Evolutionary conservation across 1,140 invertebrate species (phyloP).

Genomic region (Listronotus oregonensis): DNA sequence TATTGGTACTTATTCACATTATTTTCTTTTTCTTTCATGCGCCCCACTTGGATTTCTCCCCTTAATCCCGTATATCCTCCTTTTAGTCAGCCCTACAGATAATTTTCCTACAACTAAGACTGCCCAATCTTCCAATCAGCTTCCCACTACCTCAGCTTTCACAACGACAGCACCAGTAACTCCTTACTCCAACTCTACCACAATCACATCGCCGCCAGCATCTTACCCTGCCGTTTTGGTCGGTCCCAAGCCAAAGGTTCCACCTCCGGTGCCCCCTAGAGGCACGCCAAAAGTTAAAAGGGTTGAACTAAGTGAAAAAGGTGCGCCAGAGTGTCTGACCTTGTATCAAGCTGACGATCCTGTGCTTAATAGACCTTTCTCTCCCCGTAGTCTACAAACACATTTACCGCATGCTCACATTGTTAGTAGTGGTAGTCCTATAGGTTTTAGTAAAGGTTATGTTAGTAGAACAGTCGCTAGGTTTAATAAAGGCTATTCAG

Average conservation of each 20-base stretch:
- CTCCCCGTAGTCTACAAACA: background rate
- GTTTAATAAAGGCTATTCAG: slow-evolving; percentile 14
- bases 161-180: slow-evolving; percentile 47
- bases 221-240: slow-evolving; percentile 60
- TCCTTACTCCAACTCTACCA: slow-evolving; percentile 57
- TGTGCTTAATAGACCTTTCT: slow-evolving; percentile 7
- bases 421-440: background rate
- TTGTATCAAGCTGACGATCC: slow-evolving; percentile 19
- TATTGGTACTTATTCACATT: background rate
- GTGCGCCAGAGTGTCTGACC: slow-evolving; percentile 43
- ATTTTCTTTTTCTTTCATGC: slow-evolving; percentile 25
- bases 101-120: slow-evolving; percentile 12
- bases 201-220: slow-evolving; percentile 64
- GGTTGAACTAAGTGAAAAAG: slow-evolving; percentile 53
- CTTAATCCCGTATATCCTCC: slow-evolving; percentile 5
- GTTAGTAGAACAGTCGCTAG: slow-evolving; percentile 17
- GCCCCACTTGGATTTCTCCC: slow-evolving; percentile 12
- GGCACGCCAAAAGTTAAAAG: slow-evolving; percentile 72
- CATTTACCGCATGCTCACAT: slow-evolving; percentile 3
- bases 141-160: slow-evolving; percentile 55
- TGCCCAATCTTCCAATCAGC: slow-evolving; percentile 31
- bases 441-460: slow-evolving; percentile 11
- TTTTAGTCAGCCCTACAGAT: slow-evolving; percentile 28
- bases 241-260: slow-evolving; percentile 68
- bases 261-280: slow-evolving; percentile 79